phyloP scores from a whole-genome alignment of 1,140 invertebrate species.

The Diabrotica undecimpunctata region DNA sequence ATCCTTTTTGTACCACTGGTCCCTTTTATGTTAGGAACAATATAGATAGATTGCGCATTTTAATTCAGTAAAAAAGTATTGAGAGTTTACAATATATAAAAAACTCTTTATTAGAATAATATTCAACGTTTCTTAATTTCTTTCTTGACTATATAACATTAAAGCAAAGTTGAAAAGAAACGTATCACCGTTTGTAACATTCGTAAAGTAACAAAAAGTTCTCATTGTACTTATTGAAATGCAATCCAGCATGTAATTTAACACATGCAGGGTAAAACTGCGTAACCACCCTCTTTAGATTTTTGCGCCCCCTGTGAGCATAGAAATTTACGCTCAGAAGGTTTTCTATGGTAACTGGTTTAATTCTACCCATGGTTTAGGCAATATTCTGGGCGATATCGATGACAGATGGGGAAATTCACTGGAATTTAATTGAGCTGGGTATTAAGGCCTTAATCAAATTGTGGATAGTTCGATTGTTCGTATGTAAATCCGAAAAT shows the following conservation, averaged over 20 bases:
- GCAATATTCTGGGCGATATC: constrained; percentile 45
- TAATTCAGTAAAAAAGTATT: no score
- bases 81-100: no score
- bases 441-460: constrained; percentile 25
- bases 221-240: constrained; percentile 29
- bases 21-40: no score
- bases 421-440: constrained; percentile 10
- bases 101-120: no score
- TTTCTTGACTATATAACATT: no score
- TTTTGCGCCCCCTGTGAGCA: constrained; percentile 30
- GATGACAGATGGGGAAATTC: constrained; percentile 46
- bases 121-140: no score
- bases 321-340: constrained; percentile 41
- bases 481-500: no score
- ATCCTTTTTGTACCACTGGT: no score
- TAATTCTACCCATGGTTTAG: constrained; percentile 42
- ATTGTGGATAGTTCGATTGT: constrained; percentile 6
- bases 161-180: no score
- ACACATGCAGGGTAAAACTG: constrained; percentile 40
- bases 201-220: constrained; percentile 21
- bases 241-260: constrained; percentile 42
- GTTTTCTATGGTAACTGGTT: constrained; percentile 45
- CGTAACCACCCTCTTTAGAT: constrained; percentile 38
- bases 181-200: constrained; percentile 3
- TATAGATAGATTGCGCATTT: no score